Base-by-base conservation (phyloP, 1,140 invertebrate genomes). In the Eumaeus atala region DNA sequence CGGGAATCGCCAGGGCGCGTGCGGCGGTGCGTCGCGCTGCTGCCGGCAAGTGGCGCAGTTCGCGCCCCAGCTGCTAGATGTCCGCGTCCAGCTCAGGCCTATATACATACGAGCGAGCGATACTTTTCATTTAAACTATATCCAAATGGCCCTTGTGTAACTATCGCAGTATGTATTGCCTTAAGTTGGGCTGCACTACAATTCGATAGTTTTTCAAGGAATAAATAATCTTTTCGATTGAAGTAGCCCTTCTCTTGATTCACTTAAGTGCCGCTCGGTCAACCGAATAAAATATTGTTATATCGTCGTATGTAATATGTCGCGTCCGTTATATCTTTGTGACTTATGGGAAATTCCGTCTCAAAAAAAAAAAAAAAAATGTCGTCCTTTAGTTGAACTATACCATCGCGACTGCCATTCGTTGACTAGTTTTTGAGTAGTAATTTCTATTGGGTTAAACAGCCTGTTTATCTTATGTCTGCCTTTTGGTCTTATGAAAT, bases 121-220 rank as follows among this genome's bases (percentile, higher is more conserved):
- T 48, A 42, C 51, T 38, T 88, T 65, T 74, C 71, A 48, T 76
- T 62, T 35, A 86, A 62, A 21, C 48, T 8, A 59, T 18, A 1
- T 87, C 87, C 9, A 73, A 56, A 57, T 89, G 88, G 12, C 62
- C 67, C 7, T 63, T 56, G 61, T 90, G 88, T 8, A 90, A 56
- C 44, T 81, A 62, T 9, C 21, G 21, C 21, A 28, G 21, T 28
- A 28, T 28, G 6, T 28, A 28, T 28, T 28, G 21, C 21, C 6
- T 28, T 2, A 6, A 28, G 2, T 28, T 28, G 2, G 21, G 2
- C 2, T 2, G 21, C 21, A 28, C 21, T 28, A 28, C 21, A 28
- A 28, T 28, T 28, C 21, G 2, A 28, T 28, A 28, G 6, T 28
- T 28, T 21, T 75, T 66, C 0, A 63, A 36, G 9, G 17, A 72